phyloP scores from a whole-genome alignment of 2,797 vertebrate genomes.

The Podargus strigoides region DNA sequence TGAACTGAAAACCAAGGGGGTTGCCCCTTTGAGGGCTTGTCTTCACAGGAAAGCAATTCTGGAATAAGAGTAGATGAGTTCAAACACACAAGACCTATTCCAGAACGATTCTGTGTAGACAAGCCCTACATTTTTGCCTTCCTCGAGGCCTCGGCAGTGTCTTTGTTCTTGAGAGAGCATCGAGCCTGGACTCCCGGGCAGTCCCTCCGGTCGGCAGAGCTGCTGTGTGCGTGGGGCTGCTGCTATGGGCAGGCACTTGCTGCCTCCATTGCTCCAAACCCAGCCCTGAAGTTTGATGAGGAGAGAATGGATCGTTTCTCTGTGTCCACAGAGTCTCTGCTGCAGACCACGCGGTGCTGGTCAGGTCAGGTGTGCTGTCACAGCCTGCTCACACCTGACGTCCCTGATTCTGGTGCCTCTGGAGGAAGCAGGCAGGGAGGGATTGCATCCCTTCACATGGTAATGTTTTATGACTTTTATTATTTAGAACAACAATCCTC shows the following conservation, averaged over 20 bases:
- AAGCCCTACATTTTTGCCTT: background rate
- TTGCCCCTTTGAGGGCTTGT: background rate
- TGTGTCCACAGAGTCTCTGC: background rate
- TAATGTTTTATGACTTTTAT: slow-evolving; percentile 33
- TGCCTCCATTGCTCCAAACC: background rate
- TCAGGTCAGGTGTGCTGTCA: background rate
- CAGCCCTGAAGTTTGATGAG: background rate
- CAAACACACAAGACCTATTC: background rate
- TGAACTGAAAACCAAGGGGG: background rate
- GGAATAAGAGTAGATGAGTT: background rate
- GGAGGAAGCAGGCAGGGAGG: background rate
- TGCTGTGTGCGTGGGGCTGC: background rate
- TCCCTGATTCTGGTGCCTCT: background rate
- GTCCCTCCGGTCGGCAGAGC: fast-evolving
- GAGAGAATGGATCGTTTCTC: background rate
- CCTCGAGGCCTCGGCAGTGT: background rate
- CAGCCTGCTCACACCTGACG: fast-evolving
- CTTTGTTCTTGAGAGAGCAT: background rate
- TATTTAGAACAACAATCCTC: slow-evolving; percentile 36
- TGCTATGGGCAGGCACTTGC: fast-evolving
- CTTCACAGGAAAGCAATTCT: background rate
- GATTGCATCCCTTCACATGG: background rate
- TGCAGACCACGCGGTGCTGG: fast-evolving
- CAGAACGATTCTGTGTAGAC: background rate
- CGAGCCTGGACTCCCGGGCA: fast-evolving